Base-by-base conservation (phyloP, 2,113 vertebrate genomes). In the Cavia aperea region DNA sequence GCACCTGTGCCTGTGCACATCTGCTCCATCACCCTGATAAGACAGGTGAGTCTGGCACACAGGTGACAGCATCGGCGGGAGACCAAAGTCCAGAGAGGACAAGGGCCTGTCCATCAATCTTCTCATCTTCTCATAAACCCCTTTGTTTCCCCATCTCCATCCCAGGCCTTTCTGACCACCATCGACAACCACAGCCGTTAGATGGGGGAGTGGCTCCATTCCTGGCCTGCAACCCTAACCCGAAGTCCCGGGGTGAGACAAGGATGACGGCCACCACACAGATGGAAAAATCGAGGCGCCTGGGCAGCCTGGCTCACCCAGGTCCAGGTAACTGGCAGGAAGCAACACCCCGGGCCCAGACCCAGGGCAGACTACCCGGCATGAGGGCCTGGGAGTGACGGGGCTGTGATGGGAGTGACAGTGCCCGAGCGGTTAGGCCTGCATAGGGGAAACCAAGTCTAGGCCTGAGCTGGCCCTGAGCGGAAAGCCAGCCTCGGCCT, bases 21-120 rank as follows among this genome's bases (percentile, higher is more conserved):
- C 79, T 56, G 72, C n/a, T 36, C 24, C 39, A 46, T 24, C 65
- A 15, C 33, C 63, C 49, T n/a, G 81, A 79, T 93, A 93, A 96
- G 84, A 29, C 75, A 68, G 62, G 58, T 43, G 49, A 93, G 12
- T n/a, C 39, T 70, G 39, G 2, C 60, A 33, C 33, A 36, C 1
- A 83, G 85, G 81, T 82, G 86, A 81, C 4, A 84, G 65, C 49
- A 87, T 29, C 51, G 51, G 49, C 46, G n/a, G 81, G 70, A 96
- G 92, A 83, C 14, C 51, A 70, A 86, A 70, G 51, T 24, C 15
- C 60, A 86, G 56, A 92, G 79, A 79, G 14, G 43, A 36, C 1
- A 4, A 31, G 39, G 33, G 39, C 66, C 70, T 77, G 16, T 33
- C 26, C 54, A 33, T 36, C 73, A 86, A 13, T 39, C 29, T 18